Evolutionary conservation across 2,113 vertebrate species (phyloP).

Genomic region (Pandion haliaetus): DNA sequence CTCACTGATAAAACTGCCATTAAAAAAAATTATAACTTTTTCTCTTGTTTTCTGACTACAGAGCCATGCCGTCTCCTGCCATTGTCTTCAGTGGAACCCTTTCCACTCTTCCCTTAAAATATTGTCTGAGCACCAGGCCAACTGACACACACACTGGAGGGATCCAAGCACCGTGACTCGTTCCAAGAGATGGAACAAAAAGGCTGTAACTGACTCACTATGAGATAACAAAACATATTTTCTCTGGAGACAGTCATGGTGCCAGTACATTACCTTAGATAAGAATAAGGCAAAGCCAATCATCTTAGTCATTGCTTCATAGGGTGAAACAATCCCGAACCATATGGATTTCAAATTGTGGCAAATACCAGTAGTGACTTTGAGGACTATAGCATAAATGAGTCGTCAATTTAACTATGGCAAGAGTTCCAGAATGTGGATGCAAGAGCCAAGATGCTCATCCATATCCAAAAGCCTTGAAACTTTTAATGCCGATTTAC

Average conservation of each 20-base stretch:
- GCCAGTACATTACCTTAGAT: neutral
- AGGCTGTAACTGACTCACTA: neutral
- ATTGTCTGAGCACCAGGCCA: neutral
- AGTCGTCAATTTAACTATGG: neutral
- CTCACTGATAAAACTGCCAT: neutral
- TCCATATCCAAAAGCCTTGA: neutral
- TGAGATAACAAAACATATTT: neutral
- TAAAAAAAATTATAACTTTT: neutral
- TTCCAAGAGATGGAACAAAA: neutral
- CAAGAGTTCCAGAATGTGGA: neutral
- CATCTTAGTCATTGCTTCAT: neutral
- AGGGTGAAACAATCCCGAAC: neutral
- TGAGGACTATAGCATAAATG: neutral
- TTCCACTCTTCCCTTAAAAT: neutral
- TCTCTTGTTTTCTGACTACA: neutral
- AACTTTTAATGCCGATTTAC: neutral
- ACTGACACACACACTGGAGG: neutral
- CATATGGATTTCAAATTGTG: neutral
- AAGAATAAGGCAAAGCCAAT: neutral
- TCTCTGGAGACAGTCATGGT: neutral
- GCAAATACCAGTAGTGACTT: neutral
- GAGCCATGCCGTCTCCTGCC: neutral
- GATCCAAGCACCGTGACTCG: neutral
- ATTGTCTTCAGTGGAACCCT: neutral
- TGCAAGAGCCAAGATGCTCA: neutral